A percentile compares a stretch with the other conserved stretches of the same genome.
phyloP scores from a whole-genome alignment of 2,797 vertebrate species.

The Siniperca scherzeri region DNA sequence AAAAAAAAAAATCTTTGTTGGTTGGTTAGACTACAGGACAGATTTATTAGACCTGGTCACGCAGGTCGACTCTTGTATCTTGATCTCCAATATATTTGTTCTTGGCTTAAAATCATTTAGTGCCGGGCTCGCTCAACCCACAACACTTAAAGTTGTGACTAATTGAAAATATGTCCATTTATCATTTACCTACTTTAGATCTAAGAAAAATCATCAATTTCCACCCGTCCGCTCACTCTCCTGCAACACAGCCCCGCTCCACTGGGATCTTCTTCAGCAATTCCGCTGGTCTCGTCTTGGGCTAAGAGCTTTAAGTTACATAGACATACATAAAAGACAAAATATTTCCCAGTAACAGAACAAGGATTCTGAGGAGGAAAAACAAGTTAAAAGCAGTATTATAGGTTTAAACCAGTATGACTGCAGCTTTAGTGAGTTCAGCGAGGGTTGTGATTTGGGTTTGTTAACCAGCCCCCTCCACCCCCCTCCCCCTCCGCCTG shows the following conservation, averaged over 20 bases:
- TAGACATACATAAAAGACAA: not conserved
- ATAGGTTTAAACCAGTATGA: constrained; percentile 9
- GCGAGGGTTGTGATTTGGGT: constrained; percentile 76
- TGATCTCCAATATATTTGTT: constrained; percentile 14
- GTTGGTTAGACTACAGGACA: constrained; percentile 25
- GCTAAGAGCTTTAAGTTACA: constrained; percentile 17
- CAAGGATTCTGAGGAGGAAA: not conserved
- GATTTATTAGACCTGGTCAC: constrained; percentile 9
- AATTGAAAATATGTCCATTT: not conserved
- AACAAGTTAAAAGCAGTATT: not conserved
- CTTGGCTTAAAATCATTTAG: constrained; percentile 23
- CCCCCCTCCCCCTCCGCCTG: constrained; percentile 56
- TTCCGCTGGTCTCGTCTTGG: constrained; percentile 30
- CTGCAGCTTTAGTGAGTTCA: constrained; percentile 28
- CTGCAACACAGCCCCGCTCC: constrained; percentile 61
- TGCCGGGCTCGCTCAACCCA: constrained; percentile 19
- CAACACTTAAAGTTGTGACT: constrained; percentile 5
- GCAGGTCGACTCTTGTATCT: not conserved
- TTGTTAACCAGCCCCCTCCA: constrained; percentile 80
- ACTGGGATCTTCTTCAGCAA: constrained; percentile 65
- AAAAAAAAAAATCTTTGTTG: constrained; percentile 24
- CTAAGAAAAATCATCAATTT: constrained; percentile 5
- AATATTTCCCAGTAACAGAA: constrained; percentile 20
- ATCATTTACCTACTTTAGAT: constrained; percentile 2
- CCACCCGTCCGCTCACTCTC: constrained; percentile 47